A percentile compares a stretch with the other conserved stretches of the same genome.
These are phyloP conservation scores for Rhipidura dahli DNA, from an alignment of 2,113 vertebrate species.

Conservation along the genomic window DNA sequence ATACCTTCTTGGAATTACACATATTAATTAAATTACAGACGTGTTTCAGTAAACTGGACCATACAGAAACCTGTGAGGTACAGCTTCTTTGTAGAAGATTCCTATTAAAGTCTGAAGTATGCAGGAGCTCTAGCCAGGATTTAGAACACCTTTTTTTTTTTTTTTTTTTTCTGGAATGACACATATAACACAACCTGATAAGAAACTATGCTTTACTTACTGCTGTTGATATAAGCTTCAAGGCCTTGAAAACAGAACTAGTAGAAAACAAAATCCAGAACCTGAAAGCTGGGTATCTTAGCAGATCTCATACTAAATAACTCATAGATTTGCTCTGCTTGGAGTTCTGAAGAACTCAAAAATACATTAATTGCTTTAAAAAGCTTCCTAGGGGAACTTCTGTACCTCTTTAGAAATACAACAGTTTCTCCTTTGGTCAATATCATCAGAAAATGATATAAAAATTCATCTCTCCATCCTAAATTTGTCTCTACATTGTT, in stretches of 20 bases:
- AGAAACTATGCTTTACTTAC: neutral
- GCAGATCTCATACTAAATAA: neutral
- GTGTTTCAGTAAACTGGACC: neutral
- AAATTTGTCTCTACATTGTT: neutral
- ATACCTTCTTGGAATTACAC: neutral
- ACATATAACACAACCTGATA: neutral
- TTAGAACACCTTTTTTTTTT: neutral
- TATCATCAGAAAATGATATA: neutral
- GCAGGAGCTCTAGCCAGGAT: neutral
- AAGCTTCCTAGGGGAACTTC: neutral
- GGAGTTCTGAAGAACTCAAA: neutral
- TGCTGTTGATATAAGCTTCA: neutral
- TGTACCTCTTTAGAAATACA: neutral
- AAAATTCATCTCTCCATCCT: neutral
- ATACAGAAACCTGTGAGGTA: neutral
- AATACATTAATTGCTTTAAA: neutral
- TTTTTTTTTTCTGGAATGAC: neutral
- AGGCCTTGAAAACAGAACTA: neutral
- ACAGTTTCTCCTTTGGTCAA: neutral
- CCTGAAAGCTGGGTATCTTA: neutral
- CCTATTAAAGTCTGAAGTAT: neutral
- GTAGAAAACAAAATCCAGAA: neutral
- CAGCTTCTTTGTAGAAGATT: neutral
- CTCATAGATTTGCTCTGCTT: neutral
- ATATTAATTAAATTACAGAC: neutral